Evolutionary conservation across 2,888 invertebrate species (phyloP).

Genomic region (Actias luna): DNA sequence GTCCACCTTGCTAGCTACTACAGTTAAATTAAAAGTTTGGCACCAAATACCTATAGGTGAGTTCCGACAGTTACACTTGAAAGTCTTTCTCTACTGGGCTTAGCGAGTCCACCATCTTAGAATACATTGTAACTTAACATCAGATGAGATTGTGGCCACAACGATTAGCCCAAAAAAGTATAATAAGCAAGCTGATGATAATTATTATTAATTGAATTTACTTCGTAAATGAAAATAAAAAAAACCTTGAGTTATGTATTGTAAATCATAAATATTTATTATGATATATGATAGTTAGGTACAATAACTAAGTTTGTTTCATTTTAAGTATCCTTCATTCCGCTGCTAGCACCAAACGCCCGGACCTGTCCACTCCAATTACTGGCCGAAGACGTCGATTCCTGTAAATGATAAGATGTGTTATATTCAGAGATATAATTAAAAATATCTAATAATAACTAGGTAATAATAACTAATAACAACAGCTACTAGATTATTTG

Average conservation of each 20-base stretch:
- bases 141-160: too few relatives aligned
- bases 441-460: background rate
- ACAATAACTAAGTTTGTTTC: background rate
- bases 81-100: too few relatives aligned
- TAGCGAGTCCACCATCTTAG: too few relatives aligned
- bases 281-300: background rate
- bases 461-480: too few relatives aligned
- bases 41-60: too few relatives aligned
- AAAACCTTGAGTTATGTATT: background rate
- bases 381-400: conserved; percentile 67
- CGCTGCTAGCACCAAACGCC: conserved; percentile 65
- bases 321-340: conserved; percentile 40
- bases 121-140: too few relatives aligned
- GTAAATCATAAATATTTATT: background rate
- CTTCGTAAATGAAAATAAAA: background rate
- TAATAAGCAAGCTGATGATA: too few relatives aligned
- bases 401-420: conserved; percentile 40
- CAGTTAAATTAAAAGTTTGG: too few relatives aligned
- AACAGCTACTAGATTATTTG: too few relatives aligned
- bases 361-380: conserved; percentile 67
- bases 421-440: background rate
- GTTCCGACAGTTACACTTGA: too few relatives aligned
- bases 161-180: too few relatives aligned
- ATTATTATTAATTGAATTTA: conserved; percentile 13
- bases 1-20: too few relatives aligned